Evolutionary conservation across 1,140 invertebrate species (phyloP).

Genomic region (Orchestia grillus): DNA sequence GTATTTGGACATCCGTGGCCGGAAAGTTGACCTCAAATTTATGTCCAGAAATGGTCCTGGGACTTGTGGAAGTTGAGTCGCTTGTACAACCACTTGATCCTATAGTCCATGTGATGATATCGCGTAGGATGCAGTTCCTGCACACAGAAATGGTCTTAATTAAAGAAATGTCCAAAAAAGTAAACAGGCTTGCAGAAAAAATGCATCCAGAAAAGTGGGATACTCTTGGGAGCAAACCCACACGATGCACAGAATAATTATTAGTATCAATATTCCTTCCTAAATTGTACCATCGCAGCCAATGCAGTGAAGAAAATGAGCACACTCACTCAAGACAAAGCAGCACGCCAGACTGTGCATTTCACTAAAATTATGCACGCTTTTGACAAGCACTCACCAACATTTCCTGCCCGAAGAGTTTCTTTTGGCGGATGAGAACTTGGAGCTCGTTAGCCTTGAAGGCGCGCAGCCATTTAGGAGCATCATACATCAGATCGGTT

Average conservation of each 20-base stretch:
- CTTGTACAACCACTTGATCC: constrained; percentile 82
- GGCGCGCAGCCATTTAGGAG: constrained; percentile 88
- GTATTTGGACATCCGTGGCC: background rate
- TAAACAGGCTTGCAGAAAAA: no score
- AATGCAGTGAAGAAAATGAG: no score
- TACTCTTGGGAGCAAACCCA: no score
- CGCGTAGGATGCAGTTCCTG: constrained; percentile 79
- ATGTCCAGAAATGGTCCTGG: constrained; percentile 70
- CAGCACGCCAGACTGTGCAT: no score
- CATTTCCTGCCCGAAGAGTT: constrained; percentile 76
- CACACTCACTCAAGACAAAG: no score
- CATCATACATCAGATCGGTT: constrained; percentile 83
- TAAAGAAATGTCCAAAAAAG: no score
- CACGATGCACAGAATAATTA: no score
- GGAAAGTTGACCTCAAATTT: background rate
- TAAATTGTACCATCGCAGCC: no score
- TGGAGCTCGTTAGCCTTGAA: constrained; percentile 86
- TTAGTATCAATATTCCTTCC: no score
- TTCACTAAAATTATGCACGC: no score
- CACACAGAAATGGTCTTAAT: background rate
- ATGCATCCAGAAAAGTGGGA: no score
- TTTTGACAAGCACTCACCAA: constrained; percentile 66
- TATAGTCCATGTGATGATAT: constrained; percentile 81
- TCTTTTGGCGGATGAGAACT: constrained; percentile 79
- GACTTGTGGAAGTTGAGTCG: constrained; percentile 82